Evolutionary conservation across 2,113 vertebrate species (phyloP).

Genomic region (Mesembrinibis cayennensis): DNA sequence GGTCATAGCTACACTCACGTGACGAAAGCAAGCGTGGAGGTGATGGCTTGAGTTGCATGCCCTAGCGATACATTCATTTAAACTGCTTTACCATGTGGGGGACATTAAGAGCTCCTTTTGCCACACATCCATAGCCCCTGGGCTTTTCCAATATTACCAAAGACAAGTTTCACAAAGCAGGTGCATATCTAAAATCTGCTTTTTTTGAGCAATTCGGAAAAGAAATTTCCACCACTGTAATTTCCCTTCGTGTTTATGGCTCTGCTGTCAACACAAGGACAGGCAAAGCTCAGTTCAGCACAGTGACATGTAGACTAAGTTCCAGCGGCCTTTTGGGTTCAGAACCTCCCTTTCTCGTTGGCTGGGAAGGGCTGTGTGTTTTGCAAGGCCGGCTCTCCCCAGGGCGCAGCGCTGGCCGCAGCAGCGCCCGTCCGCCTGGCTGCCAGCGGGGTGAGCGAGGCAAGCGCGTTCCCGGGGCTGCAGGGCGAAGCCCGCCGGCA

Average conservation of each 20-base stretch:
- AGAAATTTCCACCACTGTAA: not conserved
- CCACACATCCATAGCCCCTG: not conserved
- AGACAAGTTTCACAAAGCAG: not conserved
- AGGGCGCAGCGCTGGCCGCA: accelerated
- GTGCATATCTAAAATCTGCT: not conserved
- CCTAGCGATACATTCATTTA: accelerated
- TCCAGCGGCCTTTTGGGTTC: not conserved
- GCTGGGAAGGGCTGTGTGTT: not conserved
- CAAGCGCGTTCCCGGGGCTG: accelerated
- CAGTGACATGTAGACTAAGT: not conserved
- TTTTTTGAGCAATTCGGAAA: not conserved
- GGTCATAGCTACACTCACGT: accelerated
- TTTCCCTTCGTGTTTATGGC: not conserved
- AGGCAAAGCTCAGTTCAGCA: not conserved
- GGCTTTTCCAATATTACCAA: not conserved
- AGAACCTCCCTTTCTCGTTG: accelerated
- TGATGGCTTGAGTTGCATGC: accelerated
- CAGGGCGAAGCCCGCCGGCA: accelerated
- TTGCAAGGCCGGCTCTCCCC: not conserved
- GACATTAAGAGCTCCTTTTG: not conserved
- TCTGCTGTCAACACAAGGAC: not conserved
- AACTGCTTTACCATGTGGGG: accelerated
- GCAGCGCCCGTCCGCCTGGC: accelerated
- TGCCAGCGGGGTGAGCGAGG: accelerated
- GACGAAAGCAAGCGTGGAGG: accelerated